Conservation (phyloP, 2,113 vertebrate genomes). For the Mormoops blainvillei region DNA sequence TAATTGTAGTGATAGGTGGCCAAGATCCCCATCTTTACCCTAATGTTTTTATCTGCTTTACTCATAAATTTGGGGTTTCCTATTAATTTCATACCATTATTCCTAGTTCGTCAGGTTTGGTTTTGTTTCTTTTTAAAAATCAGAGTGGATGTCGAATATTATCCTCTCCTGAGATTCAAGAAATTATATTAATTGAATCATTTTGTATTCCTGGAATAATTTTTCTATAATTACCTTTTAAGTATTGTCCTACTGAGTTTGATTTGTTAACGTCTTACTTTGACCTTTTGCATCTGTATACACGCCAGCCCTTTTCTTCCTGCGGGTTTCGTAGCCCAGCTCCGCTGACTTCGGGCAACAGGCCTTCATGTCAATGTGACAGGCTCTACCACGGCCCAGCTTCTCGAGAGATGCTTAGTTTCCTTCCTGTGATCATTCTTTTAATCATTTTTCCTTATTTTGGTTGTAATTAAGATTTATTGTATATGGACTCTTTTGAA, state of each 20-base stretch:
- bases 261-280: background rate
- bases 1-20: background rate
- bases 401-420: background rate
- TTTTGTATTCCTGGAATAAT: background rate
- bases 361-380: background rate
- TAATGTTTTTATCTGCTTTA: background rate
- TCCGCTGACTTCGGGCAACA: background rate
- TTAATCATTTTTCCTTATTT: background rate
- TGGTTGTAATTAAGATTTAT: slow-evolving; percentile 7
- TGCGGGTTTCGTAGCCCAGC: background rate
- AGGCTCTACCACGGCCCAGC: background rate
- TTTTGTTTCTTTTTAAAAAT: background rate
- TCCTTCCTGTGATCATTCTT: background rate
- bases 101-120: background rate
- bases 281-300: background rate
- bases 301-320: background rate
- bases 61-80: background rate
- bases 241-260: background rate
- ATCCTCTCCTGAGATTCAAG: background rate
- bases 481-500: background rate
- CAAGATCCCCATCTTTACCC: background rate
- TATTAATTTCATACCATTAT: background rate
- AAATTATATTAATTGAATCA: background rate
- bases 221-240: background rate
- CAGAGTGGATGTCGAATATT: background rate